phyloP scores from a whole-genome alignment of 2,888 invertebrate genomes.

The Deilephila elpenor region DNA sequence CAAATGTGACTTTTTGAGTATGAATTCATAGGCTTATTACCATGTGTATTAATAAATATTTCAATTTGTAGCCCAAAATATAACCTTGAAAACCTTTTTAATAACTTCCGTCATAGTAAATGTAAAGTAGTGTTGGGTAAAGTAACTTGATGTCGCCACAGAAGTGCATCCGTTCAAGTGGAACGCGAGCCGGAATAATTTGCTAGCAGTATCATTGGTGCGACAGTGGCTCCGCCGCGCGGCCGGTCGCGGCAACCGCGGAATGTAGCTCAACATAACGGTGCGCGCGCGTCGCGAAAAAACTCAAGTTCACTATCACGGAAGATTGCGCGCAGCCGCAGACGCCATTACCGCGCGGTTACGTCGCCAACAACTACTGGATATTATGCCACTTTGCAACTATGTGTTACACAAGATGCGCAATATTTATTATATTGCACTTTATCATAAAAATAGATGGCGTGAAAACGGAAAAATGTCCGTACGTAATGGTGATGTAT shows the following conservation, averaged over 20 bases:
- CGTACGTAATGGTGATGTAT: slow-evolving; percentile 14
- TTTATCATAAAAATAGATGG: slow-evolving; percentile 26
- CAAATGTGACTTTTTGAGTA: not conserved
- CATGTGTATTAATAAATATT: not conserved
- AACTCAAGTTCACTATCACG: slow-evolving; percentile 84
- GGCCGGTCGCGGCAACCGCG: slow-evolving; percentile 68
- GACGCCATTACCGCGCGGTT: slow-evolving; percentile 74
- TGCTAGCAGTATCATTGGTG: slow-evolving; percentile 17
- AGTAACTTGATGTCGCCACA: slow-evolving; percentile 24
- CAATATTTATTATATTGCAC: slow-evolving; percentile 44
- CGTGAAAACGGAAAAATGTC: not conserved
- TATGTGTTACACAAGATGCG: slow-evolving; percentile 64
- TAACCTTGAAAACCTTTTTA: not conserved
- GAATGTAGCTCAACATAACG: slow-evolving; percentile 83
- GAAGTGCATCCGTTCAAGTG: slow-evolving; percentile 22
- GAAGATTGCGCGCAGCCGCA: slow-evolving; percentile 75
- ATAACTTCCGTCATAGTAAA: not conserved
- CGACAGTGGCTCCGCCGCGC: slow-evolving; percentile 66
- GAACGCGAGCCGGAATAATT: slow-evolving; percentile 18
- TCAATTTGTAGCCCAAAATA: not conserved
- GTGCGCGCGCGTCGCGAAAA: slow-evolving; percentile 76
- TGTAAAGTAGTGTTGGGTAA: not conserved
- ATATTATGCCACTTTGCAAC: slow-evolving; percentile 61
- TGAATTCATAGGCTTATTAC: not conserved
- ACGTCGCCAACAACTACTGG: slow-evolving; percentile 72